Conservation (phyloP, 2,797 vertebrate species). For the Chiloscyllium punctatum region DNA sequence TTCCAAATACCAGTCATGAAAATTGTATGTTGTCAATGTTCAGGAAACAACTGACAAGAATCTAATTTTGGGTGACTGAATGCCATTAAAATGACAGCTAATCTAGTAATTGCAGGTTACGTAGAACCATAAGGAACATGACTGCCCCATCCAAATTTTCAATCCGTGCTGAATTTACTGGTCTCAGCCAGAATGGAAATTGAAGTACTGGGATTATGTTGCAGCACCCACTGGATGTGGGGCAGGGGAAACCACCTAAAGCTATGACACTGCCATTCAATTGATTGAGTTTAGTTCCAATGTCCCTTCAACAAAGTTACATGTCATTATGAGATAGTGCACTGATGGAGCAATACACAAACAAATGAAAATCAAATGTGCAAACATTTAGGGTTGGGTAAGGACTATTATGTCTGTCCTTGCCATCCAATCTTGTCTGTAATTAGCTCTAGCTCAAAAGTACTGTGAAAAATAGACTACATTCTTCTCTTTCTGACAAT, state of each 20-base stretch:
- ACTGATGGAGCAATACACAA: background rate
- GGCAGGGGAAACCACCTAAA: background rate
- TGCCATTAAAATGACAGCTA: background rate
- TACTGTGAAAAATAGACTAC: no score
- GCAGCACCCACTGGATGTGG: background rate
- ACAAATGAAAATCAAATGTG: no score
- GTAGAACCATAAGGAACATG: background rate
- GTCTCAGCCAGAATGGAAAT: background rate
- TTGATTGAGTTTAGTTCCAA: background rate
- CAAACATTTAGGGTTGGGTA: no score
- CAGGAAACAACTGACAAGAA: slow-evolving; percentile 12
- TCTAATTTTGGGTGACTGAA: background rate
- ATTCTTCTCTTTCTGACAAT: no score
- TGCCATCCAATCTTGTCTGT: no score
- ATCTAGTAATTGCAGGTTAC: background rate
- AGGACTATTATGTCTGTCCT: no score
- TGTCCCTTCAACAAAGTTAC: background rate
- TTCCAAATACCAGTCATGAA: background rate
- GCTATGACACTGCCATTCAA: background rate
- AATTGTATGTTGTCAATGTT: slow-evolving; percentile 22
- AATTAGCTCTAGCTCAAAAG: no score
- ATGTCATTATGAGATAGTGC: background rate
- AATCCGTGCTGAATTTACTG: background rate
- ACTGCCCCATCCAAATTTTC: background rate
- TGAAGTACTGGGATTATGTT: background rate